Evolutionary conservation across 2,888 invertebrate species (phyloP).

Genomic region (Leucoptera coffeella): DNA sequence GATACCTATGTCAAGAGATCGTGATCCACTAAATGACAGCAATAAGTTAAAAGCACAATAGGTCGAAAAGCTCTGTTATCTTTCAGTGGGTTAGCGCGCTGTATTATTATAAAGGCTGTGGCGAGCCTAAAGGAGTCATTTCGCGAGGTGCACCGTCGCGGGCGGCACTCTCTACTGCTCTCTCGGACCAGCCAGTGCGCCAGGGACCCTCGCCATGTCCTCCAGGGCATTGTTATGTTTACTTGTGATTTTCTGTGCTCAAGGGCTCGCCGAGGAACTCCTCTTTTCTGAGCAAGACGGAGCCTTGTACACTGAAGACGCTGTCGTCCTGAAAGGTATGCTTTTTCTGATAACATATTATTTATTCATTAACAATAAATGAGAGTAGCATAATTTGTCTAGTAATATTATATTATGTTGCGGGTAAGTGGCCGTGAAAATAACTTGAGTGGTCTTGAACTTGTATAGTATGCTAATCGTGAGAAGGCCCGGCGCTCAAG

Average conservation of each 20-base stretch:
- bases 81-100: constrained; percentile 36
- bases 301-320: constrained; percentile 37
- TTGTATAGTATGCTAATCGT: no score
- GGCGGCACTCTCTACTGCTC: constrained; percentile 34
- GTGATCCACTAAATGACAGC: constrained; percentile 19
- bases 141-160: constrained; percentile 42
- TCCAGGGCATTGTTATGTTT: constrained; percentile 1
- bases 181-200: no score
- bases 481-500: no score
- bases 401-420: no score
- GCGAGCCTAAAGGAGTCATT: constrained; percentile 31
- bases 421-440: no score
- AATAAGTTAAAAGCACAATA: constrained; percentile 36
- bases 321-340: constrained; percentile 45
- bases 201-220: constrained; percentile 19
- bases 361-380: no score
- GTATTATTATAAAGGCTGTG: constrained; percentile 46
- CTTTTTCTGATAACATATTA: no score
- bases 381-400: no score
- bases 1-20: no score
- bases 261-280: no score
- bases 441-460: no score
- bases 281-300: constrained; percentile 30
- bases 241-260: no score
- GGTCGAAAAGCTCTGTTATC: constrained; percentile 45